Evolutionary conservation across 2,888 invertebrate species (phyloP).

Genomic region (Morinoia aosen): DNA sequence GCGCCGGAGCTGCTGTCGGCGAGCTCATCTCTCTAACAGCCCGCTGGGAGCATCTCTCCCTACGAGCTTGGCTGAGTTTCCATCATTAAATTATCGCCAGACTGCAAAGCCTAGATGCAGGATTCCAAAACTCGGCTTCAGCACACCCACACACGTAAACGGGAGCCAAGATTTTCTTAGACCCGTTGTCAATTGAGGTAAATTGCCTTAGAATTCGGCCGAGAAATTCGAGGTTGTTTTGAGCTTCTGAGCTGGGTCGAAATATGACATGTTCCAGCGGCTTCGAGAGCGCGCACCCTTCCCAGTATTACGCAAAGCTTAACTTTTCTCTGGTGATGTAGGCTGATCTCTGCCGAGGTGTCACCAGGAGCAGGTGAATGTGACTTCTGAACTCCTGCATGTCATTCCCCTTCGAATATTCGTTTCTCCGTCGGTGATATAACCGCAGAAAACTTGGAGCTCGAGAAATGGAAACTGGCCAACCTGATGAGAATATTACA

Average conservation of each 20-base stretch:
- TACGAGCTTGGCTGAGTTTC: background rate
- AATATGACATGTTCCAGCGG: slow-evolving; percentile 3
- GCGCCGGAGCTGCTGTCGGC: background rate
- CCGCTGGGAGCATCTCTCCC: background rate
- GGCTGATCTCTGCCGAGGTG: background rate
- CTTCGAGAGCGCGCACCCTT: background rate
- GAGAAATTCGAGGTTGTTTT: background rate
- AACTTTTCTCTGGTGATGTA: background rate
- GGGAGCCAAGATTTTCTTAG: background rate
- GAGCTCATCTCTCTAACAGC: slow-evolving; percentile 31
- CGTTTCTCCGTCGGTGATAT: background rate
- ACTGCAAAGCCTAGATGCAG: slow-evolving; percentile 8
- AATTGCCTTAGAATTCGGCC: slow-evolving; percentile 32
- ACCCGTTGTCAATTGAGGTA: slow-evolving; percentile 27
- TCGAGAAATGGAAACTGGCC: background rate
- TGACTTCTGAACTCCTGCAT: background rate
- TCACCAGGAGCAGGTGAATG: background rate
- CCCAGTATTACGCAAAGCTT: background rate
- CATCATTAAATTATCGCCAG: slow-evolving; percentile 27
- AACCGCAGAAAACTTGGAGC: background rate
- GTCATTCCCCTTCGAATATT: background rate
- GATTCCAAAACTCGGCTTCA: background rate
- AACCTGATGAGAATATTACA: background rate
- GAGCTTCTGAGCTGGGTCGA: background rate
- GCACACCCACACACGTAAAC: background rate